These are phyloP conservation scores for Pristiophorus japonicus DNA, from an alignment of 2,113 vertebrate species.

Conservation along the genomic window DNA sequence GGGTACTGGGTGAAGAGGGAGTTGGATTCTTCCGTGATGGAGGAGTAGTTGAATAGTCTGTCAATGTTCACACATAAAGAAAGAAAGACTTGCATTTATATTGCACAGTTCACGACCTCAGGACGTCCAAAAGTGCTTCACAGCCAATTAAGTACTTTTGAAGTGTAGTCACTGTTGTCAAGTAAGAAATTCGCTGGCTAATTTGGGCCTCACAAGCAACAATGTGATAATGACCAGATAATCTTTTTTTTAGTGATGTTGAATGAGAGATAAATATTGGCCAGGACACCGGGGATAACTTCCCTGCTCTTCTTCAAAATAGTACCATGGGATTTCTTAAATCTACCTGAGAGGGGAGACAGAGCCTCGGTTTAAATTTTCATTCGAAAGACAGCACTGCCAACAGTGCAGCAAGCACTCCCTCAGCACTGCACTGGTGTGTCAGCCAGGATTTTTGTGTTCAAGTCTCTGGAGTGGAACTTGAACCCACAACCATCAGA, in stretches of 20 bases:
- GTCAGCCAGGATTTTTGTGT: too few relatives aligned
- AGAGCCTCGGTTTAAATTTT: too few relatives aligned
- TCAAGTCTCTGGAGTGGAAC: too few relatives aligned
- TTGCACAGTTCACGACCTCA: background rate
- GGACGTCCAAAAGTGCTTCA: background rate
- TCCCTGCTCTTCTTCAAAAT: too few relatives aligned
- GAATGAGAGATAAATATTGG: background rate
- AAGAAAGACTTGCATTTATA: too few relatives aligned
- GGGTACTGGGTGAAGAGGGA: background rate
- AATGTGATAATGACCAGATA: background rate
- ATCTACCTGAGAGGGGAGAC: too few relatives aligned
- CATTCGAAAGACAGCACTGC: too few relatives aligned
- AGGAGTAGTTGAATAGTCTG: background rate
- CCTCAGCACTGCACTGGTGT: too few relatives aligned
- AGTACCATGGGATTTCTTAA: too few relatives aligned
- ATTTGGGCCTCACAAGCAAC: background rate
- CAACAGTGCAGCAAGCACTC: too few relatives aligned
- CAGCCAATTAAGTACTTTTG: background rate
- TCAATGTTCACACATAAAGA: background rate
- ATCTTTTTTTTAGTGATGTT: background rate
- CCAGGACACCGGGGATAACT: too few relatives aligned
- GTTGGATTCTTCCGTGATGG: background rate
- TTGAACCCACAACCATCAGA: too few relatives aligned
- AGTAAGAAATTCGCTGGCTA: background rate
- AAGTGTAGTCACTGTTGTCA: background rate